Percentiles rank a stretch among this genome's conserved stretches.
phyloP scores from a whole-genome alignment of 2,113 vertebrate species.

The Cheirogaleus medius region DNA sequence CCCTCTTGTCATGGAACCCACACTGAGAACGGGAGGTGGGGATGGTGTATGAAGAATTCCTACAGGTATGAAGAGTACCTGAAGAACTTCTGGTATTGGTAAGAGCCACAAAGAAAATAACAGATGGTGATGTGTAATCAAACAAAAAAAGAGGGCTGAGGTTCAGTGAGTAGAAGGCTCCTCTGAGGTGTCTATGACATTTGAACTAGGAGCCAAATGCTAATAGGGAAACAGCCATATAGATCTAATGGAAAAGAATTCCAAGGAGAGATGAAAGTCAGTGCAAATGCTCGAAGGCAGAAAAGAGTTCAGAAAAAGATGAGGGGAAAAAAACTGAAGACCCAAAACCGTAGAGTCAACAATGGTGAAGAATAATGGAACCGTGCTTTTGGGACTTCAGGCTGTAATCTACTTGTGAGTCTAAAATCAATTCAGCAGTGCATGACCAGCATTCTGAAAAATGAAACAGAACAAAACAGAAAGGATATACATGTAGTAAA shows the following conservation, averaged over 20 bases:
- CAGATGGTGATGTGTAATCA: neutral
- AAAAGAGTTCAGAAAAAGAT: neutral
- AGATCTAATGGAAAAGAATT: neutral
- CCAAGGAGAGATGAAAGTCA: neutral
- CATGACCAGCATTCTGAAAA: neutral
- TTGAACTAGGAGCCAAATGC: neutral
- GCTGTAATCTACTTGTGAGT: neutral
- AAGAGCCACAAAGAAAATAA: slow-evolving; percentile 28
- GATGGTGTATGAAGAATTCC: neutral
- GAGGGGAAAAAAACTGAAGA: neutral
- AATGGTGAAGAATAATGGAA: neutral
- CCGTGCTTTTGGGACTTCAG: neutral
- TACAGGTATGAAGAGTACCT: neutral
- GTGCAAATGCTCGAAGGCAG: neutral
- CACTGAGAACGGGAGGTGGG: neutral
- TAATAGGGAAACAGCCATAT: neutral
- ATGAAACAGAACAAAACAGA: neutral
- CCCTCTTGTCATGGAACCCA: neutral
- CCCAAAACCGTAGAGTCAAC: neutral
- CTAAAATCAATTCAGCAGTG: slow-evolving; percentile 23
- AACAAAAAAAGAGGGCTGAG: neutral
- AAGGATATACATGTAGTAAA: neutral
- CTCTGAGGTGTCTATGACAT: neutral
- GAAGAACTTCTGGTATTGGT: neutral
- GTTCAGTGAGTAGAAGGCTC: neutral